A percentile compares a stretch with the other conserved stretches of the same genome.
phyloP scores from a whole-genome alignment of 2,888 invertebrate genomes.

The Synergus laeviventris region DNA sequence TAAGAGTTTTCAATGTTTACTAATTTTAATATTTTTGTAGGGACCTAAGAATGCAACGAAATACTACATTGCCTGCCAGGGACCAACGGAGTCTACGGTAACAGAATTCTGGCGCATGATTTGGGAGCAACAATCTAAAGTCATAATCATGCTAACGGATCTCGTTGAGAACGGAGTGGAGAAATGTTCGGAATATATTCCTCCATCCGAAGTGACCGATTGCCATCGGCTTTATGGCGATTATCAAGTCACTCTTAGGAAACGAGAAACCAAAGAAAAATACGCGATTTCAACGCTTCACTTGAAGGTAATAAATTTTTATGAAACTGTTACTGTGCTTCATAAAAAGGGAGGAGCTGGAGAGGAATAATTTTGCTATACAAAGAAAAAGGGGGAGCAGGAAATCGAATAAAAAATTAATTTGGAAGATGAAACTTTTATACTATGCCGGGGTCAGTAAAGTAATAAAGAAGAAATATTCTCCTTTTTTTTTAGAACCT shows the following conservation, averaged over 20 bases:
- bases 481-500: slow-evolving; percentile 84
- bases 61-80: slow-evolving; percentile 95
- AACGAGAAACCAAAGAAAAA: slow-evolving; percentile 92
- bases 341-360: neutral
- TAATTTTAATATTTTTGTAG: slow-evolving; percentile 75
- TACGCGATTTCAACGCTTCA: slow-evolving; percentile 92
- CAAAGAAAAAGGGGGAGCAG: neutral
- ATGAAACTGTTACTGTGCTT: neutral
- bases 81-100: slow-evolving; percentile 89
- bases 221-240: slow-evolving; percentile 92
- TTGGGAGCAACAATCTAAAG: slow-evolving; percentile 94
- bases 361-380: neutral
- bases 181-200: slow-evolving; percentile 93
- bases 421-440: neutral
- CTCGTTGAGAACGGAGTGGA: slow-evolving; percentile 93
- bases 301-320: slow-evolving; percentile 79
- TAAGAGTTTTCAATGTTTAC: neutral
- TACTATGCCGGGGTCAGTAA: too few species aligned
- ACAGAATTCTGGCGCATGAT: slow-evolving; percentile 97
- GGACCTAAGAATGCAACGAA: slow-evolving; percentile 90
- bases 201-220: slow-evolving; percentile 93
- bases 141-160: slow-evolving; percentile 93
- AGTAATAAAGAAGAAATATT: too few species aligned
- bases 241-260: slow-evolving; percentile 91
- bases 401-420: neutral